Percentiles rank a stretch among this genome's conserved stretches.
phyloP scores from a whole-genome alignment of 2,797 vertebrate genomes.

The Pantherophis alleghaniensis region DNA sequence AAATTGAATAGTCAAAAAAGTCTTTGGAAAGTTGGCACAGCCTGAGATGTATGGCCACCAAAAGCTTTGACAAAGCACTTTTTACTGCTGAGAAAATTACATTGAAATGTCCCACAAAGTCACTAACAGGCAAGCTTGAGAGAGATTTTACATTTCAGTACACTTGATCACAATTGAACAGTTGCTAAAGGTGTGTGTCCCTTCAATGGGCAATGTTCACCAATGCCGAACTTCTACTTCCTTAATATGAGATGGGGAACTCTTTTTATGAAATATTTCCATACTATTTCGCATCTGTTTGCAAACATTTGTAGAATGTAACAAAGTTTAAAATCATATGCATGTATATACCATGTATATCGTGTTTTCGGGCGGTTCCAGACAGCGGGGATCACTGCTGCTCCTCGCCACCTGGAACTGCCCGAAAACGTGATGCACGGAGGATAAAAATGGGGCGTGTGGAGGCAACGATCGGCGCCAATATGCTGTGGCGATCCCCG shows the following conservation, averaged over 20 bases:
- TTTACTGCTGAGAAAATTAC: not conserved
- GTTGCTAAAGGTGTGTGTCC: not conserved
- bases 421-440: no score
- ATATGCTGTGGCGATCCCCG: no score
- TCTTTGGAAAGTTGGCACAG: not conserved
- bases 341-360: not conserved
- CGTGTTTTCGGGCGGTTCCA: no score
- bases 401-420: no score
- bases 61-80: not conserved
- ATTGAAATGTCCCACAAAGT: not conserved
- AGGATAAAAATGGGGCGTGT: no score
- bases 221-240: not conserved
- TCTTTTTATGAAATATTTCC: not conserved
- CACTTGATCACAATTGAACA: not conserved
- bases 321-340: not conserved
- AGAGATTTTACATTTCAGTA: not conserved
- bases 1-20: not conserved
- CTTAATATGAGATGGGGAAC: not conserved
- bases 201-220: not conserved
- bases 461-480: no score
- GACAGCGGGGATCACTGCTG: no score
- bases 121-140: not conserved
- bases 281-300: not conserved
- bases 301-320: not conserved
- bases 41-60: not conserved